Evolutionary conservation across 1,140 invertebrate species (phyloP), one percentile per base, ranked within the genome.

Genomic region (Prorops nasuta): DNA sequence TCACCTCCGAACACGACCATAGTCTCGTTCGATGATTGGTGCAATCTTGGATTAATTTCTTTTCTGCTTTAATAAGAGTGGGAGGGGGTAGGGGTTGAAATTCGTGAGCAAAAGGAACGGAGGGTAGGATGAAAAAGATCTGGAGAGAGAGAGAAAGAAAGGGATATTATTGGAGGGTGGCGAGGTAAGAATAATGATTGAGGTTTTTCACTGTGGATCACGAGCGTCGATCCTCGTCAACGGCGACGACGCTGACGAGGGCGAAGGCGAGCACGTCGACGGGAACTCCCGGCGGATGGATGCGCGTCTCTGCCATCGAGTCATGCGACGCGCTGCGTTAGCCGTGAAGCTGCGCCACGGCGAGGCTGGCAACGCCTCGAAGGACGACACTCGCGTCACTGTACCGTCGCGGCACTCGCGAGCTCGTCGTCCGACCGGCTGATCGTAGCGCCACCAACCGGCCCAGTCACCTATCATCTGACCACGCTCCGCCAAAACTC

Each of bases 401-500:
- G 18, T 21, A 17, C 16, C n/a, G 14, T 18, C 14, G 19, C 37
- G 45, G 15, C 32, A 49, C 51, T 37, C 51, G 51, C 31, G 21
- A 19, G 19, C 10, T 48, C 38, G 37, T 16, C 38, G 41, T 42
- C 49, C 28, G 38, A 43, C 53, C 53, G 53, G 49, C 32, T 39
- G 49, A 55, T 43, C 35, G 49, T 4, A 51, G 53, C 53, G 53
- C 49, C 53, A 51, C 53, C 53, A 55, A 22, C 43, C 31, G 53
- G 53, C n/a, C n/a, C n/a, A 55, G 49, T 32, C 49, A 45, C 31
- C 52, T 54, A 54, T 51, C 48, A 54, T 54, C 52, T 45, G 18
- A 38, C 12, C 36, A 17, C 18, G 10, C 17, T 38, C 15, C 16
- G 12, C 17, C 22, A 19, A 35, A 28, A 39, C 20, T 14, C 18